Base-by-base conservation (phyloP, 2,797 vertebrate genomes). In the Otolemur crassicaudatus region DNA sequence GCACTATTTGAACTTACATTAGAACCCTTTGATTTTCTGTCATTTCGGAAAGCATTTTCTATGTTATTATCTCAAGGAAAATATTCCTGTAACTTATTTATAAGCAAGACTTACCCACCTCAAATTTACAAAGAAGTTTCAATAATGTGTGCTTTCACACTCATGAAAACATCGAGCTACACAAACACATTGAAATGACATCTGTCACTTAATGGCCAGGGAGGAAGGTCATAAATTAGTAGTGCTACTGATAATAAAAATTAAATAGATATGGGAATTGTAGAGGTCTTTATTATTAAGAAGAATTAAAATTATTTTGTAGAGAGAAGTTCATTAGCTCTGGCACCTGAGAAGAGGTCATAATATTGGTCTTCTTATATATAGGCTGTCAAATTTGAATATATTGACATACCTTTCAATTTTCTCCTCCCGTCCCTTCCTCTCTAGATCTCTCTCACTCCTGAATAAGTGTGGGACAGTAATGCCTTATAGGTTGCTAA, bases 261-360 rank as follows among this genome's bases (percentile, higher is more conserved):
- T 34, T 70, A 87, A 88, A 37, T 75, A 87, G 20, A 95, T 58
- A 86, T 23, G 40, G 61, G 23, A 94, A 79, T 79, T 80, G 80
- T 34, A 79, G 5, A 31, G 53, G 4, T 9, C 14, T 83, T 92
- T 65, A 46, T 72, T 69, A 94, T 40, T 94, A 77, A 91, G 10
- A 60, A 91, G 37, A 84, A 77, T 79, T 88, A 70, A 89, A 95
- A 88, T 88, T 75, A 91, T 72, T 73, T n/a, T 63, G 19, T 19
- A 75, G 46, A 93, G 95, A 10, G 56, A 29, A 87, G 81, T 34
- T 80, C 13, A 86, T 80, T 95, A 89, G 16, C 37, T 10, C 53
- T 27, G 9, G 93, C 19, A 82, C 72, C 73, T 70, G 1, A 58
- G 0, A 20, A 17, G 79, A 11, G n/a, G 43, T 46, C 11, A 56